A percentile compares a stretch with the other conserved stretches of the same genome.
Conservation (phyloP, 92 coral and sea anemone genomes). For the Heliopora coerulea region DNA sequence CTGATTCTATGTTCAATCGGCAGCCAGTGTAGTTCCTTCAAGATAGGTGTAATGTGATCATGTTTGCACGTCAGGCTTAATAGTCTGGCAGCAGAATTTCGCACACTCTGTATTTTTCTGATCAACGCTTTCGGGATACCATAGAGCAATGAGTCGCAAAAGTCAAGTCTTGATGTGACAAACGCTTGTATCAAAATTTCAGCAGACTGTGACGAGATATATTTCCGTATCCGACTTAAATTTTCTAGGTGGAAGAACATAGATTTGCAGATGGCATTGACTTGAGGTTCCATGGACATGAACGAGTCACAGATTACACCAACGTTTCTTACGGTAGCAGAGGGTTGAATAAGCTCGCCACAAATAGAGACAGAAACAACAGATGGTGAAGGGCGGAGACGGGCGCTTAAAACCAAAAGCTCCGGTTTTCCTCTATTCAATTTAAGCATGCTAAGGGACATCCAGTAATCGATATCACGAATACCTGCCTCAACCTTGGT, state of each 20-base stretch:
- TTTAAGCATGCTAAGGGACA: neutral
- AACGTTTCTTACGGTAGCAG: neutral
- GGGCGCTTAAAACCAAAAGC: neutral
- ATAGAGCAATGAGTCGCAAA: conserved; percentile 33
- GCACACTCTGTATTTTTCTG: conserved; percentile 24
- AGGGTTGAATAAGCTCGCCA: too few relatives aligned
- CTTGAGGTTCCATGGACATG: conserved; percentile 15
- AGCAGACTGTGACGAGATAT: conserved; percentile 11
- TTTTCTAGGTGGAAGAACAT: conserved; percentile 8
- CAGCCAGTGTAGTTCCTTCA: conserved; percentile 33
- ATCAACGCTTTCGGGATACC: conserved; percentile 17
- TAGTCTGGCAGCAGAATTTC: conserved; percentile 41
- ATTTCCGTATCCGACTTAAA: conserved; percentile 24
- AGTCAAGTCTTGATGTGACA: conserved; percentile 31
- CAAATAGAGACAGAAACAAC: too few relatives aligned
- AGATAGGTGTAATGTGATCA: conserved; percentile 41
- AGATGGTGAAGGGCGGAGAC: neutral
- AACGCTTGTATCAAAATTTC: conserved; percentile 32
- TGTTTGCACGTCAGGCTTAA: conserved; percentile 18
- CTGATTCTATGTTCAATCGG: too few relatives aligned
- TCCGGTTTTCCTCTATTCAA: conserved; percentile 10
- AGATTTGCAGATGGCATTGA: conserved; percentile 24
- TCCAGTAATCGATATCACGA: neutral
- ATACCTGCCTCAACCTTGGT: neutral
- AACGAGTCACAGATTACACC: conserved; percentile 14